phyloP scores from a whole-genome alignment of 2,113 vertebrate genomes.

The Narcine bancroftii region DNA sequence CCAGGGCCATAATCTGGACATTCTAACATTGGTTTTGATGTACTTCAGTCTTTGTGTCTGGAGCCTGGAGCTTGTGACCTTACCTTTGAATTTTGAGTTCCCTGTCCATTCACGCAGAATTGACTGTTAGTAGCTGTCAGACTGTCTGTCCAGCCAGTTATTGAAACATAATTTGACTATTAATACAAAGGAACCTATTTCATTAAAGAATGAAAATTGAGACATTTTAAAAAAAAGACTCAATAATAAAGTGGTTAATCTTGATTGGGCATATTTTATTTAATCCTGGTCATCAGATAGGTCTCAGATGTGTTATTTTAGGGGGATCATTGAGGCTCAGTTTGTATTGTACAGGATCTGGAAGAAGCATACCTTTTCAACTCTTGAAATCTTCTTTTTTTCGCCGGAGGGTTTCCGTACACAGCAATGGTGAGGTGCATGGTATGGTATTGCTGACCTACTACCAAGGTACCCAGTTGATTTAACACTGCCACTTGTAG shows the following conservation, averaged over 20 bases:
- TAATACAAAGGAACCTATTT: background rate
- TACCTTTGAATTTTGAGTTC: background rate
- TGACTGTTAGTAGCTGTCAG: background rate
- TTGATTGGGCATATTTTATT: background rate
- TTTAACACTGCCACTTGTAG: background rate
- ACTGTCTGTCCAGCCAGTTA: background rate
- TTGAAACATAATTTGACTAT: background rate
- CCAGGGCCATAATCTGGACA: too few species aligned
- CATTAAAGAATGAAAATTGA: background rate
- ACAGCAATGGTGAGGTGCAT: background rate
- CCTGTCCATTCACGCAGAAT: background rate
- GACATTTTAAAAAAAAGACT: background rate
- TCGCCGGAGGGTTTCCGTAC: background rate
- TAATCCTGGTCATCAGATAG: background rate
- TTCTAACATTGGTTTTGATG: too few species aligned
- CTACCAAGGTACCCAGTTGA: background rate
- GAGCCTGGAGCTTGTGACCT: background rate
- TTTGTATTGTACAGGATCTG: background rate
- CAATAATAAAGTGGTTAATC: background rate
- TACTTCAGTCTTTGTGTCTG: background rate
- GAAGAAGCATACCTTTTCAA: background rate
- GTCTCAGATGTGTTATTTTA: background rate
- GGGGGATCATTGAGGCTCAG: background rate
- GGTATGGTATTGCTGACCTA: background rate
- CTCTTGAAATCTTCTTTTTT: background rate